Percentiles rank a stretch among this genome's conserved stretches.
phyloP scores from a whole-genome alignment of 2,797 vertebrate species.

The Danionella dracula region DNA sequence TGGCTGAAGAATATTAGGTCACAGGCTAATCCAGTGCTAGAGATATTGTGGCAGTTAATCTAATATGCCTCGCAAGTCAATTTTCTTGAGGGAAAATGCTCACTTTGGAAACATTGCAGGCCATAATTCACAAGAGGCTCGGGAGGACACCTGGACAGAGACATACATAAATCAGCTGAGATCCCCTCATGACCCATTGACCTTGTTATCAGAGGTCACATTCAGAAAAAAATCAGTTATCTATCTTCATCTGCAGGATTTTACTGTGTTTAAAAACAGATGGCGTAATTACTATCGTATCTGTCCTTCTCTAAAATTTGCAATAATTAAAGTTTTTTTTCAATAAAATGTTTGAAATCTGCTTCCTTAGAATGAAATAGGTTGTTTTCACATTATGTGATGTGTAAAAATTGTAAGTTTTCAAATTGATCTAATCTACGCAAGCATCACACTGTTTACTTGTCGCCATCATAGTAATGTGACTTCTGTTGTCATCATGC shows the following conservation, averaged over 20 bases:
- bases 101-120: conserved; percentile 33
- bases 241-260: neutral
- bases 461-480: too few species aligned
- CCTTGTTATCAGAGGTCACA: conserved; percentile 19
- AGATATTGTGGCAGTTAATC: conserved; percentile 8
- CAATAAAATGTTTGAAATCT: too few species aligned
- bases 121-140: conserved; percentile 35
- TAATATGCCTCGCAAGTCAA: conserved; percentile 27
- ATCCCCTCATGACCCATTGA: conserved; percentile 3
- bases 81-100: conserved; percentile 32
- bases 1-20: conserved; percentile 22
- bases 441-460: too few species aligned
- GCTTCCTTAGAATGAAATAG: too few species aligned
- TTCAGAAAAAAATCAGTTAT: neutral
- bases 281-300: too few species aligned
- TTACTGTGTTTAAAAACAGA: too few species aligned
- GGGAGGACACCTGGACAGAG: conserved; percentile 30
- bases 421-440: too few species aligned
- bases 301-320: too few species aligned
- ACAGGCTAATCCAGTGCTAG: neutral
- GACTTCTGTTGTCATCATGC: too few species aligned
- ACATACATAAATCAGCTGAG: conserved; percentile 1
- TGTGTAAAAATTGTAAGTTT: too few species aligned
- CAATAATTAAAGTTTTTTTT: too few species aligned
- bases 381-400: too few species aligned